A percentile compares a stretch with the other conserved stretches of the same genome.
Conservation (phyloP, 2,113 vertebrate genomes). For the Typhlomys cinereus region DNA sequence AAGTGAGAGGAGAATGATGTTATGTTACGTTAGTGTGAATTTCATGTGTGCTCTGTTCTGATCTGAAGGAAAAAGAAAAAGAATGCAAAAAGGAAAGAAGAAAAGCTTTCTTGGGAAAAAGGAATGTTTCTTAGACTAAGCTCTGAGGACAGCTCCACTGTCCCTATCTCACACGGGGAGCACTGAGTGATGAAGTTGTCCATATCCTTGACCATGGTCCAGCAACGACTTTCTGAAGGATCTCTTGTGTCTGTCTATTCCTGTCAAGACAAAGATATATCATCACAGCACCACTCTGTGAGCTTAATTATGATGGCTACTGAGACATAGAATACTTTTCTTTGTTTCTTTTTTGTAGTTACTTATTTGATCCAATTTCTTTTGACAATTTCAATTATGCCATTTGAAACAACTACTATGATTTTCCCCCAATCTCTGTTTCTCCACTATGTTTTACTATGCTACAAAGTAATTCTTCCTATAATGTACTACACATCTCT, state of each 20-base stretch:
- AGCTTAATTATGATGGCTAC: not conserved
- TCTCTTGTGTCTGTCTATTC: conserved; percentile 12
- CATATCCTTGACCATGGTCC: not conserved
- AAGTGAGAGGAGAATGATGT: not conserved
- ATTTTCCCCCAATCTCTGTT: conserved; percentile 16
- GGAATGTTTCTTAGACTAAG: not conserved
- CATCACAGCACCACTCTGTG: not conserved
- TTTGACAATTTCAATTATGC: not conserved
- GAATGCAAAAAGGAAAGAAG: not conserved
- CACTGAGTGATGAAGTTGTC: not conserved
- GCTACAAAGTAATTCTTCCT: not conserved
- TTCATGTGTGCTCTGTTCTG: not conserved
- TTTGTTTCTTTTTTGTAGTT: not conserved
- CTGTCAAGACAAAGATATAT: not conserved
- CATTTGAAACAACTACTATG: not conserved
- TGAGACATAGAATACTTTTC: not conserved
- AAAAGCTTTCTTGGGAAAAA: conserved; percentile 1
- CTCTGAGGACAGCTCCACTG: not conserved
- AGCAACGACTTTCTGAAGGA: conserved; percentile 6
- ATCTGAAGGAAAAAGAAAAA: not conserved
- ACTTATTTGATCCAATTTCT: not conserved
- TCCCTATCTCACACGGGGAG: not conserved
- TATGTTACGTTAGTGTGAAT: not conserved
- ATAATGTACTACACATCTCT: not conserved
- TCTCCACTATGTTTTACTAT: not conserved